Evolutionary conservation across 2,888 invertebrate species (phyloP).

Genomic region (Congeria kusceri): DNA sequence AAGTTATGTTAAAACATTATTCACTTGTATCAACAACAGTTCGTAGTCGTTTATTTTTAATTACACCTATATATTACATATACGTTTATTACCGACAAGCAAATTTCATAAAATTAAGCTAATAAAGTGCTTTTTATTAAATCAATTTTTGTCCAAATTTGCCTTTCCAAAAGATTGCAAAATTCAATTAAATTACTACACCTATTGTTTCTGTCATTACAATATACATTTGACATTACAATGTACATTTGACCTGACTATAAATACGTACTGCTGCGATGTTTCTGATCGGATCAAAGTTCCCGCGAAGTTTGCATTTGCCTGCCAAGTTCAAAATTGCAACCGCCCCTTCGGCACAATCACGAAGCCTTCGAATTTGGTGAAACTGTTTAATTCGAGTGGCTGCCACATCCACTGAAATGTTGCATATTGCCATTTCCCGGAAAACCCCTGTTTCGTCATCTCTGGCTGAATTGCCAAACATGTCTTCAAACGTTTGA

Average conservation of each 20-base stretch:
- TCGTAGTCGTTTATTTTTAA: too few species aligned
- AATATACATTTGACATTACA: too few species aligned
- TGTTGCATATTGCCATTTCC: not conserved
- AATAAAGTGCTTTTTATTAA: not conserved
- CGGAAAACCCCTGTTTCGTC: slow-evolving; percentile 1
- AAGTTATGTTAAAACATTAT: too few species aligned
- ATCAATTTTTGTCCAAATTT: not conserved
- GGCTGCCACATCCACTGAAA: not conserved
- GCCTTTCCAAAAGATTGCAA: too few species aligned
- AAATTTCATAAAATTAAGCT: not conserved
- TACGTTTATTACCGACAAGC: too few species aligned
- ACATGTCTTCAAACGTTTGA: slow-evolving; percentile 7
- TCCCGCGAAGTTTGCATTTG: not conserved
- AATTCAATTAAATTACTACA: too few species aligned
- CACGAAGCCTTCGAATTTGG: not conserved
- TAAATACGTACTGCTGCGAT: slow-evolving; percentile 24
- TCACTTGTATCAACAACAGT: too few species aligned
- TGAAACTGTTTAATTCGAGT: slow-evolving; percentile 2
- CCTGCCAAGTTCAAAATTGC: not conserved
- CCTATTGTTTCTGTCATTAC: too few species aligned
- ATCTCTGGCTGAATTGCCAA: slow-evolving; percentile 9
- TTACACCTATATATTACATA: too few species aligned
- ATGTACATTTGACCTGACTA: too few species aligned
- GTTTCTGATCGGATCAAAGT: slow-evolving; percentile 5
- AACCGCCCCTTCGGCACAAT: slow-evolving; percentile 2